These are phyloP conservation scores for Drosophila meridiana DNA, from an alignment of 2,888 invertebrate species.

Conservation along the genomic window DNA sequence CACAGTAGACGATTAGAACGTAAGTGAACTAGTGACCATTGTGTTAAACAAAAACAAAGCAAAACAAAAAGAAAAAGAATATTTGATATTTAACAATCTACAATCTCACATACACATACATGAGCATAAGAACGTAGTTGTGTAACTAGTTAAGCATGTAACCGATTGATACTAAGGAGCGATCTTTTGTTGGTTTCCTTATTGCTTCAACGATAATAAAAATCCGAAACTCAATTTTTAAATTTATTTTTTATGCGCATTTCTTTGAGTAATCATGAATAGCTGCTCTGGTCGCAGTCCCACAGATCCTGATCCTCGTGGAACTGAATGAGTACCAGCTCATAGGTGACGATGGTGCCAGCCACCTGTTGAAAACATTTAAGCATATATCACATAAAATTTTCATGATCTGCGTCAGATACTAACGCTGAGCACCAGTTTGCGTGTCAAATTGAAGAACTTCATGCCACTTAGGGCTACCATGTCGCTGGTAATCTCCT, in stretches of 20 bases:
- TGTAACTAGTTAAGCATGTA: constrained; percentile 70
- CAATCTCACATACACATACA: constrained; percentile 59
- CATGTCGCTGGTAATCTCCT: constrained; percentile 83
- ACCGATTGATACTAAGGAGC: constrained; percentile 79
- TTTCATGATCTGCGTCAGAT: neutral
- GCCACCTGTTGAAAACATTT: constrained; percentile 84
- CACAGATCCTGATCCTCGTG: constrained; percentile 83
- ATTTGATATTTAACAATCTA: constrained; percentile 68
- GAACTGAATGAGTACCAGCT: constrained; percentile 87
- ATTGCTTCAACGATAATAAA: constrained; percentile 73
- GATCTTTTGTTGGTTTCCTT: constrained; percentile 79
- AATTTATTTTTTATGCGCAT: constrained; percentile 39
- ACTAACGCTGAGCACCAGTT: constrained; percentile 83
- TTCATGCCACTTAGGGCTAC: constrained; percentile 84
- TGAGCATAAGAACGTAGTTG: constrained; percentile 59
- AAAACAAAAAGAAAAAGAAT: constrained; percentile 12
- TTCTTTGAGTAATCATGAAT: constrained; percentile 41
- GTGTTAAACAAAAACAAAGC: constrained; percentile 23
- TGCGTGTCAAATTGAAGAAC: constrained; percentile 84
- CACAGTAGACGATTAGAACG: constrained; percentile 48
- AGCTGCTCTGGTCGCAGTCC: constrained; percentile 70
- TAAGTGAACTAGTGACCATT: constrained; percentile 63
- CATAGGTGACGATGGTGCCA: constrained; percentile 88
- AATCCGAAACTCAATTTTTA: constrained; percentile 52
- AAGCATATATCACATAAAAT: neutral